Percentiles rank a stretch among this genome's conserved stretches.
Evolutionary conservation across 2,888 invertebrate genomes (phyloP).

Genomic region (Meteorus cinctellus): DNA sequence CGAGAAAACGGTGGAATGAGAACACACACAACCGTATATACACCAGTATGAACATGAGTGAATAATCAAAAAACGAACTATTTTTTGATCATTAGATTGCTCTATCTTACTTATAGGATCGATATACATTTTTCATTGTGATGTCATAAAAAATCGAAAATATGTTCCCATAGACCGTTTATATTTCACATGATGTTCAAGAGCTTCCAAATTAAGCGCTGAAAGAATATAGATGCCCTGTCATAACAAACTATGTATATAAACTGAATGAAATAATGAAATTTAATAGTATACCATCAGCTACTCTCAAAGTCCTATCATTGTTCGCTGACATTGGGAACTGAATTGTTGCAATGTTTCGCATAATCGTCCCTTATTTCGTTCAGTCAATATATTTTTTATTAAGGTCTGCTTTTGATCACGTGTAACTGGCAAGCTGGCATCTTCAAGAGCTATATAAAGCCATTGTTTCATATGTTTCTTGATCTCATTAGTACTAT

Average conservation of each 20-base stretch:
- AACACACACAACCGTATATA: not conserved
- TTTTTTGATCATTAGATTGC: slow-evolving; percentile 39
- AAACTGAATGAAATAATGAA: not conserved
- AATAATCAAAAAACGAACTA: slow-evolving; percentile 54
- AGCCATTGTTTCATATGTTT: slow-evolving; percentile 79
- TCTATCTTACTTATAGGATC: slow-evolving; percentile 36
- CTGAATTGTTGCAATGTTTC: slow-evolving; percentile 62
- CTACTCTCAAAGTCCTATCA: slow-evolving; percentile 47
- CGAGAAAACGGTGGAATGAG: not conserved
- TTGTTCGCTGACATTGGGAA: slow-evolving; percentile 55
- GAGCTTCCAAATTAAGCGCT: not conserved
- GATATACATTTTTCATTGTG: not conserved
- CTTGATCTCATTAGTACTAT: slow-evolving; percentile 81
- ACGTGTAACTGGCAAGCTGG: slow-evolving; percentile 51
- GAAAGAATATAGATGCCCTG: not conserved
- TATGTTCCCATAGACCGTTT: not conserved
- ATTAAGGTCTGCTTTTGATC: slow-evolving; percentile 61
- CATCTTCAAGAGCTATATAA: slow-evolving; percentile 74
- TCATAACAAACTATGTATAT: slow-evolving; percentile 9
- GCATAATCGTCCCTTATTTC: slow-evolving; percentile 56
- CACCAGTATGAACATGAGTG: slow-evolving; percentile 55
- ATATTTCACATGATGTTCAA: not conserved
- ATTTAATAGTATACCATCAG: slow-evolving; percentile 31
- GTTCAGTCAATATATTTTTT: slow-evolving; percentile 56
- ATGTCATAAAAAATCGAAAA: not conserved